Evolutionary conservation across 2,797 vertebrate species (phyloP), one percentile per base, ranked within the genome.

Genomic region (Neosilurus mollespiculum): DNA sequence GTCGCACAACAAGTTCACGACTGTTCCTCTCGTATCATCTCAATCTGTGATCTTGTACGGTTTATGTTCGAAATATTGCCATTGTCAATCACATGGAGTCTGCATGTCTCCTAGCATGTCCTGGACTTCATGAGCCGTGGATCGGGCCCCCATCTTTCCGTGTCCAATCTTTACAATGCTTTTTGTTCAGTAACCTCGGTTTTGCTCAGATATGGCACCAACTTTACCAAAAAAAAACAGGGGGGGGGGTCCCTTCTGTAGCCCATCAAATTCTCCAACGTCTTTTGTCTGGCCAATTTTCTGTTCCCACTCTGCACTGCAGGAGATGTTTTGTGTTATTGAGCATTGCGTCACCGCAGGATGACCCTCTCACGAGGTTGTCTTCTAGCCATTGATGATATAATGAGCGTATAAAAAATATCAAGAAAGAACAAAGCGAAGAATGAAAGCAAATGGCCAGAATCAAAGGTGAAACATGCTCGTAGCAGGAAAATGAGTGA

Each of bases 251-350:
- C 93, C 93, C 92, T 91, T 89, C 86, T 87, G 90, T 87, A 90
- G 88, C 88, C 92, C 91, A 91, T 93, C 90, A 87, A 86, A 88
- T 88, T 87, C 80, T 61, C 83, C 54, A 20, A 83, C 83, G 81
- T 90, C 84, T 88, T 87, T 83, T 87, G 87, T 92, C 91, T 88
- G 91, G 89, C 87, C 90, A 92, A 90, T 87, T 89, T 91, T 92
- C 89, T 92, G 89, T 91, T 73, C 85, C 81, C 85, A 87, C 82
- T 88, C 86, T 91, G 93, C 90, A 89, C 49, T 49, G 78, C 82
- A 85, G 83, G 89, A 86, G 88, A 92, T 95, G 93, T 92, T 95
- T 94, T 93, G 90, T 91, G 91, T 94, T 95, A 94, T 90, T 93
- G 88, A 81, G 85, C 90, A 86, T 93, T 91, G 90, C 92, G 91